A percentile compares a stretch with the other conserved stretches of the same genome.
These are phyloP conservation scores for Pandion haliaetus DNA, from an alignment of 2,113 vertebrate genomes.

Conservation along the genomic window DNA sequence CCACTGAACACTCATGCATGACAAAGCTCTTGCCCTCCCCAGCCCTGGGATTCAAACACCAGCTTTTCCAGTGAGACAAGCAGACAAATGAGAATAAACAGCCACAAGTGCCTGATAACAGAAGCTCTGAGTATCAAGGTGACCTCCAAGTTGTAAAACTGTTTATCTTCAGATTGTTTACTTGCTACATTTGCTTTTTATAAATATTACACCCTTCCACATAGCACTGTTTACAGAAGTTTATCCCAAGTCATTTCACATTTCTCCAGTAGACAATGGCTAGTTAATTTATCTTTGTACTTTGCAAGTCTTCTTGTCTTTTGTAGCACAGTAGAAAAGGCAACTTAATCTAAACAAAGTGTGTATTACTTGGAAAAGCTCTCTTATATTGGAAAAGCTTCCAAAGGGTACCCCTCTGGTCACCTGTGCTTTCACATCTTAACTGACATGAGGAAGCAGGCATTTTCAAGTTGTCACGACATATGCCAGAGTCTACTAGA, in stretches of 20 bases:
- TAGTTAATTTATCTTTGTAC: neutral
- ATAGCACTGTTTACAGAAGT: neutral
- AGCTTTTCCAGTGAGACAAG: neutral
- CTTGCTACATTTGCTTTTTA: neutral
- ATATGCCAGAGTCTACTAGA: accelerated
- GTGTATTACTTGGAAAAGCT: neutral
- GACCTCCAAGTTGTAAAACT: neutral
- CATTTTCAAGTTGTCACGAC: neutral
- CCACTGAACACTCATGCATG: neutral
- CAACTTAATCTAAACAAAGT: neutral
- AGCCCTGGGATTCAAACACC: neutral
- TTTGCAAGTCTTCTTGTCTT: neutral
- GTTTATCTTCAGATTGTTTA: neutral
- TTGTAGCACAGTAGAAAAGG: neutral
- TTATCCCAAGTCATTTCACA: neutral
- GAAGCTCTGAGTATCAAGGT: neutral
- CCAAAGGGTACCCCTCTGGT: neutral
- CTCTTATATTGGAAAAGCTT: neutral
- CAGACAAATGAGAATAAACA: neutral
- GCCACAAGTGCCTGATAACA: neutral
- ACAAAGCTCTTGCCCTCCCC: neutral
- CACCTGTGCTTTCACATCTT: neutral
- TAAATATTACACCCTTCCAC: neutral
- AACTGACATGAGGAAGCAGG: neutral
- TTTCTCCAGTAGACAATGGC: neutral